Evolutionary conservation across 1,140 invertebrate genomes (phyloP), one percentile per base, ranked within the genome.

Genomic region (Oedothorax gibbosus): DNA sequence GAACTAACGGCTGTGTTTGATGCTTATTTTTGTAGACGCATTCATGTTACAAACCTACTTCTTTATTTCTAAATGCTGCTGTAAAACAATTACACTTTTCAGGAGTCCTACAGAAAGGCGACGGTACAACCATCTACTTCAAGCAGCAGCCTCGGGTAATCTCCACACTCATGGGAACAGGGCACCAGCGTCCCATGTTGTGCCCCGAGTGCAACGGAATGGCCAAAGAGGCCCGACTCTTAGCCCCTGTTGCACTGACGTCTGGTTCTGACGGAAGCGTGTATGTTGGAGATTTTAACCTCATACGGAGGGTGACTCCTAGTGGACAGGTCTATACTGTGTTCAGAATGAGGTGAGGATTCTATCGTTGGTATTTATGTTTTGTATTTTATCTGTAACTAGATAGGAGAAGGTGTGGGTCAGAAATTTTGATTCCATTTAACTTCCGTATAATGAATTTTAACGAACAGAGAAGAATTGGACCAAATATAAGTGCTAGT

Each of bases 71-170:
- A n/a, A n/a, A n/a, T n/a, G n/a, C n/a, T n/a, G 4, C 15, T 4
- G 15, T 20, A 64, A 8, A 8, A 0, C 20, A 0, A n/a, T 5
- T n/a, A n/a, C 56, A 0, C 35, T 69, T 99, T 99, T 89, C 98
- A 92, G 97, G 96, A 35, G 98, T 99, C 87, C 92, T 99, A 0
- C 97, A 99, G 90, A 99, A 98, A 89, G 98, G 98, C 53, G 98
- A 99, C 90, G 98, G 98, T 18, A 95, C 96, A 0, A 99, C 98
- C 88, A 97, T 98, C 84, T 99, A 98, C 89, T 89, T 99, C 87
- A 97, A 97, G 88, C 96, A 99, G 88, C 96, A 97, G 88, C 97
- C 97, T 0, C 92, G 96, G 79, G 95, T 97, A 2, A 95, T 98
- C 68, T 90, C 96, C 12, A 97, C 96, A 15, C 94, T 96, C 0